These are phyloP conservation scores for Catostylus mosaicus DNA, from an alignment of 30 jellyfish, hydroid and myxozoan genomes.

Conservation along the genomic window DNA sequence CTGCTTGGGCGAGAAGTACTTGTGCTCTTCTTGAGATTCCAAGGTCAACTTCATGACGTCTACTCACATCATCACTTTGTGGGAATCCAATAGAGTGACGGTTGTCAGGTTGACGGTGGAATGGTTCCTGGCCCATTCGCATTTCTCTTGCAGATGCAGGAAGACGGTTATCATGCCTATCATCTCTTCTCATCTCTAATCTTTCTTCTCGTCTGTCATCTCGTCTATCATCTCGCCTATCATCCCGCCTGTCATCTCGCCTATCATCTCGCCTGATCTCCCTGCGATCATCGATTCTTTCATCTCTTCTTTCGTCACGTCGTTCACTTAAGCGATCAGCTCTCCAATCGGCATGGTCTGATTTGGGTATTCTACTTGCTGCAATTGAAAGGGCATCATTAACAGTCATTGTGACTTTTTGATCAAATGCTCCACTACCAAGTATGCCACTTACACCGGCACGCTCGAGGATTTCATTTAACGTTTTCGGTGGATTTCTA, in stretches of 20 bases:
- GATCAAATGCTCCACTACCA: slow-evolving; percentile 74
- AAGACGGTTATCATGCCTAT: slow-evolving; percentile 36
- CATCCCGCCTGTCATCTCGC: slow-evolving; percentile 45
- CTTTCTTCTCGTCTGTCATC: slow-evolving; percentile 35
- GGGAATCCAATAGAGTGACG: slow-evolving; percentile 11
- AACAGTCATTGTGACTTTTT: slow-evolving; percentile 43
- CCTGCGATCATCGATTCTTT: slow-evolving; percentile 17
- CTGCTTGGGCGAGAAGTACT: slow-evolving; percentile 65
- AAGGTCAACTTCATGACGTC: slow-evolving; percentile 50
- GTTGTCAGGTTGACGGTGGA: slow-evolving; percentile 19
- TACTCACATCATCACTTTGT: slow-evolving; percentile 8
- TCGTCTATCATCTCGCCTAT: slow-evolving; percentile 14
- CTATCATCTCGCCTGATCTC: slow-evolving; percentile 34
- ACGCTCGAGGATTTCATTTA: slow-evolving; percentile 90
- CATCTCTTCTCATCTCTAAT: slow-evolving; percentile 11
- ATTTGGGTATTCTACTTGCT: slow-evolving; percentile 47
- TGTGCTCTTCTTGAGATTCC: slow-evolving; percentile 65
- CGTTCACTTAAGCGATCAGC: slow-evolving; percentile 44
- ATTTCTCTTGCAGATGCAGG: slow-evolving; percentile 40
- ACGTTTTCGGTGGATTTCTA: slow-evolving; percentile 88
- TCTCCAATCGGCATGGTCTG: slow-evolving; percentile 63
- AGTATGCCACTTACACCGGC: slow-evolving; percentile 98
- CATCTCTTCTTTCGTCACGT: slow-evolving; percentile 44
- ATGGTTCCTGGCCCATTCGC: slow-evolving; percentile 20
- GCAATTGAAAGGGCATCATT: slow-evolving; percentile 52